phyloP scores from a whole-genome alignment of 2,797 vertebrate genomes.

The Brachymystax lenok region DNA sequence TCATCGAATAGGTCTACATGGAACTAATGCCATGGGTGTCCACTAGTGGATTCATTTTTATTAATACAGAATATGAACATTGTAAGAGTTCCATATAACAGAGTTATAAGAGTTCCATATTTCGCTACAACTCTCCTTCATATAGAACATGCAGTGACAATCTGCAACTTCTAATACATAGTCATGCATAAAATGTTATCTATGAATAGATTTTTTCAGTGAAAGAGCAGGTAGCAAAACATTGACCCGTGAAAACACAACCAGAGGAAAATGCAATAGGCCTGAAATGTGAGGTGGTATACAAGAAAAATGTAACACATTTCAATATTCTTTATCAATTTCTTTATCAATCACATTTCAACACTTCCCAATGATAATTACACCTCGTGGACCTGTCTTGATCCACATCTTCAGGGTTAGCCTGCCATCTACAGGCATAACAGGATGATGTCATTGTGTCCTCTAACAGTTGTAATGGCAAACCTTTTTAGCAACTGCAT shows the following conservation, averaged over 20 bases:
- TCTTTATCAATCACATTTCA: not conserved
- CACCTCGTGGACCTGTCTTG: not conserved
- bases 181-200: not conserved
- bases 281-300: not conserved
- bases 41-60: not conserved
- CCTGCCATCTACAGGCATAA: not conserved
- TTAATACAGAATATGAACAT: not conserved
- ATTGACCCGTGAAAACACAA: not conserved
- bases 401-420: not conserved
- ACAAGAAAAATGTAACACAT: not conserved
- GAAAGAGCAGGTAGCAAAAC: not conserved
- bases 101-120: not conserved
- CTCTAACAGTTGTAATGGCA: too few species aligned
- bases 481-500: too few species aligned
- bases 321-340: not conserved
- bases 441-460: not conserved
- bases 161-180: not conserved
- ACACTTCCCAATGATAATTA: not conserved
- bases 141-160: too few species aligned
- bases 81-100: not conserved
- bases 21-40: not conserved
- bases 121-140: not conserved
- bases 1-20: too few species aligned
- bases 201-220: not conserved
- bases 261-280: not conserved